These are phyloP conservation scores for Lamellibrachia columna DNA, from an alignment of 2,888 invertebrate genomes.

Conservation along the genomic window DNA sequence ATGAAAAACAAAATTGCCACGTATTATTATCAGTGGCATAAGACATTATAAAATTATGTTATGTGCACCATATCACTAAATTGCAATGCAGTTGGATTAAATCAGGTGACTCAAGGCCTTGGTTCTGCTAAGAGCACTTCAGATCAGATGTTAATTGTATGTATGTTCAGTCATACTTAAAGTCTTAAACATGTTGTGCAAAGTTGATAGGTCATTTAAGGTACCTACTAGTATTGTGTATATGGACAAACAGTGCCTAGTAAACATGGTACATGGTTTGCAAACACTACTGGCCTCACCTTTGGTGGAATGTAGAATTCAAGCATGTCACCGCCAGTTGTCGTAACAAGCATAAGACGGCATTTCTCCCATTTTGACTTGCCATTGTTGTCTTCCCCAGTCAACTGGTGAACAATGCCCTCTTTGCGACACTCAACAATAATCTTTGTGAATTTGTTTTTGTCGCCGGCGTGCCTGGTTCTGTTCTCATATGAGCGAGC, in stretches of 20 bases:
- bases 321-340: constrained; percentile 91
- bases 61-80: too few relatives aligned
- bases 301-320: constrained; percentile 95
- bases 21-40: too few relatives aligned
- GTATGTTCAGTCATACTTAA: too few relatives aligned
- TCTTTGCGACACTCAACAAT: constrained; percentile 76
- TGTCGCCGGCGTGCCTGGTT: background rate
- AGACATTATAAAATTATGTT: too few relatives aligned
- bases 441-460: constrained; percentile 39
- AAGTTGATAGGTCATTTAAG: too few relatives aligned
- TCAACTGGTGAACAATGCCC: constrained; percentile 90
- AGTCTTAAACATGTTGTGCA: too few relatives aligned
- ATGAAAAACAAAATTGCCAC: too few relatives aligned
- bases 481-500: constrained; percentile 18
- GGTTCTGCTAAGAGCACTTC: too few relatives aligned
- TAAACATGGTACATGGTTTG: background rate
- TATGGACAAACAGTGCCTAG: background rate
- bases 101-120: too few relatives aligned
- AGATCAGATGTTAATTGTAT: too few relatives aligned
- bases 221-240: too few relatives aligned
- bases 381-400: constrained; percentile 81
- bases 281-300: constrained; percentile 65
- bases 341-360: constrained; percentile 87
- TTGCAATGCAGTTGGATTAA: too few relatives aligned
- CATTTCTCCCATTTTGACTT: constrained; percentile 95